These are phyloP conservation scores for Gerris lacustris DNA, from an alignment of 2,888 invertebrate genomes.

Conservation along the genomic window DNA sequence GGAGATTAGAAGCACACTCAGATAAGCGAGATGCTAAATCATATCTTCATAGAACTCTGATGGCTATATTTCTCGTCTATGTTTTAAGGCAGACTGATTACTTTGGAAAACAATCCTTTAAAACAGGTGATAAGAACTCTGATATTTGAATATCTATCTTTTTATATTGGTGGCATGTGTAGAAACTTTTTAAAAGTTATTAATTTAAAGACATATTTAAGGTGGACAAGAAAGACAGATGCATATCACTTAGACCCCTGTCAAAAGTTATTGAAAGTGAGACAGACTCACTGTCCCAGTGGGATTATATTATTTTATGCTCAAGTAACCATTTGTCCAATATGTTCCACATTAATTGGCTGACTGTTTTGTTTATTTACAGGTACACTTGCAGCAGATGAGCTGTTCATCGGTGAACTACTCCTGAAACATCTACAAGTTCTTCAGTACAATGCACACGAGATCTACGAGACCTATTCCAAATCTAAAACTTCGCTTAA, in stretches of 20 bases:
- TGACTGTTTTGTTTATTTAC: background rate
- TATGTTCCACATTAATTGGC: too few species aligned
- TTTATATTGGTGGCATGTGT: too few species aligned
- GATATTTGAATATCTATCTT: too few species aligned
- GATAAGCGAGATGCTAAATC: constrained; percentile 50
- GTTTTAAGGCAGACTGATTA: constrained; percentile 46
- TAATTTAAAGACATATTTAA: too few species aligned
- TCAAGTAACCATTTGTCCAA: too few species aligned
- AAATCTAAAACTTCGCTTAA: background rate
- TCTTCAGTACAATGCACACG: constrained; percentile 75
- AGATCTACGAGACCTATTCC: constrained; percentile 51
- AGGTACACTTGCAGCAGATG: constrained; percentile 42
- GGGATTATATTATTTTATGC: too few species aligned
- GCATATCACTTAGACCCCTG: too few species aligned
- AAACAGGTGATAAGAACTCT: background rate
- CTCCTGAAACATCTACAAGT: constrained; percentile 59
- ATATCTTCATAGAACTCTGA: constrained; percentile 59
- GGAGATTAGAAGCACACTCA: constrained; percentile 54
- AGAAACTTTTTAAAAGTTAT: too few species aligned
- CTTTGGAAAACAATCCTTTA: background rate
- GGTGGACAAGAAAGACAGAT: too few species aligned
- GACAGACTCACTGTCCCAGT: too few species aligned
- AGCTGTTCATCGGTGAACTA: constrained; percentile 50
- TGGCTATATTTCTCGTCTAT: constrained; percentile 62
- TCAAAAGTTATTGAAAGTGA: too few species aligned